Base-by-base conservation (phyloP, 2,888 invertebrate genomes). In the Idaea dimidiata region DNA sequence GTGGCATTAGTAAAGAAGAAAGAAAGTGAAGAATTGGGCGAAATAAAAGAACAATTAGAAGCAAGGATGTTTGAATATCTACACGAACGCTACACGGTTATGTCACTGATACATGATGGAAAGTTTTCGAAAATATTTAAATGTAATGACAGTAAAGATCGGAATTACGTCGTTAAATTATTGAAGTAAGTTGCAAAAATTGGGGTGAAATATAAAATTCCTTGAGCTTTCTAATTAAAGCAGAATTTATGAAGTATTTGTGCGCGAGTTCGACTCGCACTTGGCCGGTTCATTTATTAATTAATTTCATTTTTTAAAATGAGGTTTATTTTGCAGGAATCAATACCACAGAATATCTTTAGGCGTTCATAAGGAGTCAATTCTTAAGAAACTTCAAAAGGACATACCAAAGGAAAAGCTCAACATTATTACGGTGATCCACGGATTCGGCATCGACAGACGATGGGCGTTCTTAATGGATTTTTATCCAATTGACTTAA, bases 401-500 rank as follows among this genome's bases (percentile, higher is more conserved):
- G 72, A 73, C 2, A 74, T 73, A 16, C 75, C 78, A 14, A 74
- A 60, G n/a, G 66, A 76, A 2, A 77, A 78, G 57, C 72, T 74
- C 33, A 70, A 71, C 32, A 75, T 76, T 33, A 67, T 84, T 0
- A 67, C 68, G 58, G 61, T 84, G 16, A 63, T 79, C 0, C 65
- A 71, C 16, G 68, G 71, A n/a, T 86, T 87, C 59, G 17, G 33
- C 16, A 14, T 79, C 1, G 60, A 61, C 0, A 63, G 65, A 16
- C 60, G 63, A 0, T 81, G 79, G 78, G 87, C 83, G 68, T 79
- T 78, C 14, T 56, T 89, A 16, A 81, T 82, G 66, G 84, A 87
- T 14, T 88, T 80, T 65, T 89, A 80, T 67, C 83, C 88, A 0
- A 75, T 64, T 58, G 87, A 80, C 59, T 72, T 89, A 59, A 18